Percentiles rank a stretch among this genome's conserved stretches.
phyloP scores from a whole-genome alignment of 2,888 invertebrate genomes.

The Athalia rosae region DNA sequence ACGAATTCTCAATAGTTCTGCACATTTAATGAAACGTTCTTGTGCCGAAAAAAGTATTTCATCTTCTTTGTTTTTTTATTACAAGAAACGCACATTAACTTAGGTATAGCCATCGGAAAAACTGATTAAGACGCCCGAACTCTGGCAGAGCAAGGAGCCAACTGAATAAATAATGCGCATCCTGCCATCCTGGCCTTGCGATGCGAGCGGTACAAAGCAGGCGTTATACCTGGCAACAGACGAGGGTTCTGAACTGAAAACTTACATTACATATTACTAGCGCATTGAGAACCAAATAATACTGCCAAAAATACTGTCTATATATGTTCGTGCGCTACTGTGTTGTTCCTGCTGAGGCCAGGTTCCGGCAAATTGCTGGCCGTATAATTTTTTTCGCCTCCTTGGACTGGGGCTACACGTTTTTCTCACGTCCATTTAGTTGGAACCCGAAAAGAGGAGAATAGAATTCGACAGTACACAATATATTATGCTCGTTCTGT shows the following conservation, averaged over 20 bases:
- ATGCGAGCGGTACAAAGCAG: constrained; percentile 1
- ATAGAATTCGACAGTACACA: too few relatives aligned
- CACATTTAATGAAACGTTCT: constrained; percentile 6
- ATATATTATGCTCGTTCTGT: too few relatives aligned
- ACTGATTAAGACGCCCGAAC: neutral
- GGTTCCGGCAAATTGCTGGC: neutral
- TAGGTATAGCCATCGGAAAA: constrained; percentile 7
- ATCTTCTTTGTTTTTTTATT: neutral
- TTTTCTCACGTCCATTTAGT: too few relatives aligned
- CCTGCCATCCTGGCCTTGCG: too few relatives aligned
- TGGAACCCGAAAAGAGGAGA: too few relatives aligned
- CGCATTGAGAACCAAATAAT: neutral
- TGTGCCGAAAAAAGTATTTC: constrained; percentile 18
- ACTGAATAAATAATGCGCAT: neutral
- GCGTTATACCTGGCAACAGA: constrained; percentile 1
- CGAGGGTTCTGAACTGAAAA: constrained; percentile 9
- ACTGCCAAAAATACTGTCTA: neutral
- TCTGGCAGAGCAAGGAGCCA: constrained; percentile 9
- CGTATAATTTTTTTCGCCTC: too few relatives aligned
- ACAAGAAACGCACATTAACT: constrained; percentile 6
- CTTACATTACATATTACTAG: neutral
- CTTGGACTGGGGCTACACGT: too few relatives aligned
- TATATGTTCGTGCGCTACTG: neutral
- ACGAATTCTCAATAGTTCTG: constrained; percentile 18
- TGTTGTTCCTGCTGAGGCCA: constrained; percentile 19